Conservation (phyloP, 1,140 invertebrate species). For the Eueides isabella region DNA sequence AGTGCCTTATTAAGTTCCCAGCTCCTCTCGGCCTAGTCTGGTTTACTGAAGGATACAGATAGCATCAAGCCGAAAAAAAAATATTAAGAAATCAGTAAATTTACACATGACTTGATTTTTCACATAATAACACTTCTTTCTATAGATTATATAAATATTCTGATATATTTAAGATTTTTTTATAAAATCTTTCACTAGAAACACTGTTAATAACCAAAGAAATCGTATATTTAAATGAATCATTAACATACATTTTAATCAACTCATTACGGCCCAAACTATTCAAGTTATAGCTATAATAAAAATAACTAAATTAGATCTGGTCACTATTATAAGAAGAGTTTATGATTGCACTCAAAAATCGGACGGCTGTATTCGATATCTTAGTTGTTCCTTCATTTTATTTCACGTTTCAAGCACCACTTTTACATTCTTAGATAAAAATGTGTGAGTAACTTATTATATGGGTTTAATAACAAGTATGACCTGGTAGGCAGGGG, state of each 20-base stretch:
- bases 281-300: not conserved
- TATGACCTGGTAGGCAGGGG: conserved; percentile 20
- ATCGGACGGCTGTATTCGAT: conserved; percentile 56
- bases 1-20: too few relatives aligned
- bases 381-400: conserved; percentile 30
- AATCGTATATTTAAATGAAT: not conserved
- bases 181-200: too few relatives aligned
- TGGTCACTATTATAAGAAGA: conserved; percentile 33
- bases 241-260: not conserved
- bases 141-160: too few relatives aligned
- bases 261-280: not conserved
- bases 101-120: too few relatives aligned
- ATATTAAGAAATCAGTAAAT: too few relatives aligned
- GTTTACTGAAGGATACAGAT: too few relatives aligned
- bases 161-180: too few relatives aligned
- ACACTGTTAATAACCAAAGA: too few relatives aligned
- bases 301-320: conserved; percentile 14
- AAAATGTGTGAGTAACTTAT: conserved; percentile 55
- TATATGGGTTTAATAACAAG: conserved; percentile 37
- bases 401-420: conserved; percentile 49
- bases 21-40: too few relatives aligned
- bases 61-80: too few relatives aligned
- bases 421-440: conserved; percentile 61
- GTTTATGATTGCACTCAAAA: conserved; percentile 64
- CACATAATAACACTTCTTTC: too few relatives aligned